Conservation (phyloP, 2,113 vertebrate genomes). For the Pseudorhombus dupliciocellatus region DNA sequence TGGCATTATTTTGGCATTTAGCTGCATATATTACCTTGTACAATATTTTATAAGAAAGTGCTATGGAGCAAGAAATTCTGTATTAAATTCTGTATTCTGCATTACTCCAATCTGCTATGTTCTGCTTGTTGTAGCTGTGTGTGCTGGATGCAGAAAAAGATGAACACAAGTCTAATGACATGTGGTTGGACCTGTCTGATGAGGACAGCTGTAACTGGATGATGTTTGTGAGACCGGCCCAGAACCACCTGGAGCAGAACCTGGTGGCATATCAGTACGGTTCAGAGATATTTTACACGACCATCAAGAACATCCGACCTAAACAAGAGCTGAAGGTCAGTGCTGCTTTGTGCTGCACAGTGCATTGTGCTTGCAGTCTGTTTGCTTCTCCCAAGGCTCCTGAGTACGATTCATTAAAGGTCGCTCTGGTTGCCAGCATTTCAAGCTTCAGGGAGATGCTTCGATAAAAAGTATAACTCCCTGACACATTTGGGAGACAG, state of each 20-base stretch:
- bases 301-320: constrained; percentile 96
- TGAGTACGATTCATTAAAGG: no score
- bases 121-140: constrained; percentile 81
- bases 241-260: constrained; percentile 98
- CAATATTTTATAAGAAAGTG: no score
- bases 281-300: constrained; percentile 94
- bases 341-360: neutral
- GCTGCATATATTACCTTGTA: no score
- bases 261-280: constrained; percentile 97
- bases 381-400: neutral
- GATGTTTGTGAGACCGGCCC: constrained; percentile 97
- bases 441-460: neutral
- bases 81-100: no score
- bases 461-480: neutral
- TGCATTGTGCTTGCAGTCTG: neutral
- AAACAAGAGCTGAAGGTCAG: constrained; percentile 97
- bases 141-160: constrained; percentile 87
- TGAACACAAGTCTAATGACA: constrained; percentile 84
- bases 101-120: neutral
- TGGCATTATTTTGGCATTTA: neutral
- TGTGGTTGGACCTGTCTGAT: constrained; percentile 95
- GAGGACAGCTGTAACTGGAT: constrained; percentile 98
- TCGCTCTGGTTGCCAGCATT: neutral
- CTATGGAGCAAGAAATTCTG: no score
- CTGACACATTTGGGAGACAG: neutral